These are phyloP conservation scores for Xerus rutilus DNA, from an alignment of 2,797 vertebrate genomes.

Conservation along the genomic window DNA sequence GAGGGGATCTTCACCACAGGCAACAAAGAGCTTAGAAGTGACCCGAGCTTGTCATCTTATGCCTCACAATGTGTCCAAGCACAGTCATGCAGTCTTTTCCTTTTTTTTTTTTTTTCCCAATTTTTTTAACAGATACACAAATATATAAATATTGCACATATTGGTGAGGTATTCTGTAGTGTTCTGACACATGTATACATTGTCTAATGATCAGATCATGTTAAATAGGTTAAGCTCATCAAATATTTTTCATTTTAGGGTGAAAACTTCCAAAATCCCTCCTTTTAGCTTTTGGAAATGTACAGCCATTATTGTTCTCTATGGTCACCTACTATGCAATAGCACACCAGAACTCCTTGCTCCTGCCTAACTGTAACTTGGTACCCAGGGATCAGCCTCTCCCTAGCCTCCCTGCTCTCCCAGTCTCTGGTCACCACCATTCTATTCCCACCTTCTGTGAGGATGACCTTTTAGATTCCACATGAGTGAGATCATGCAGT, in stretches of 20 bases:
- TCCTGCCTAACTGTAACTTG: no score
- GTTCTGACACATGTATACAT: background rate
- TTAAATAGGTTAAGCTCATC: background rate
- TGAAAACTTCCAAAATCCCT: background rate
- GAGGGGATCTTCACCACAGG: background rate
- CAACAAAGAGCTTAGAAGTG: background rate
- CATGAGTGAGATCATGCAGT: no score
- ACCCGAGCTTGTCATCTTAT: background rate
- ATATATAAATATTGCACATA: background rate
- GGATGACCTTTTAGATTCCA: no score
- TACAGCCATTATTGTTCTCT: background rate
- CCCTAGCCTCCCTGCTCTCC: background rate
- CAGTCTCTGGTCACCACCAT: background rate
- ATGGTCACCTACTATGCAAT: background rate
- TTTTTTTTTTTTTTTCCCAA: background rate
- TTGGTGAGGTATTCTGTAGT: background rate
- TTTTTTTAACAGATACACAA: background rate
- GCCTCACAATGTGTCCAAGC: background rate
- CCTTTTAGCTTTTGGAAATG: background rate
- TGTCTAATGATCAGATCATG: background rate
- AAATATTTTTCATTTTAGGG: background rate
- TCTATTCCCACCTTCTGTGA: no score
- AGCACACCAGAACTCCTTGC: no score
- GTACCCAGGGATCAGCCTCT: no score
- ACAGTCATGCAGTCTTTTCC: background rate